Evolutionary conservation across 2,797 vertebrate species (phyloP).

Genomic region (Mormyrus hasselquistii): DNA sequence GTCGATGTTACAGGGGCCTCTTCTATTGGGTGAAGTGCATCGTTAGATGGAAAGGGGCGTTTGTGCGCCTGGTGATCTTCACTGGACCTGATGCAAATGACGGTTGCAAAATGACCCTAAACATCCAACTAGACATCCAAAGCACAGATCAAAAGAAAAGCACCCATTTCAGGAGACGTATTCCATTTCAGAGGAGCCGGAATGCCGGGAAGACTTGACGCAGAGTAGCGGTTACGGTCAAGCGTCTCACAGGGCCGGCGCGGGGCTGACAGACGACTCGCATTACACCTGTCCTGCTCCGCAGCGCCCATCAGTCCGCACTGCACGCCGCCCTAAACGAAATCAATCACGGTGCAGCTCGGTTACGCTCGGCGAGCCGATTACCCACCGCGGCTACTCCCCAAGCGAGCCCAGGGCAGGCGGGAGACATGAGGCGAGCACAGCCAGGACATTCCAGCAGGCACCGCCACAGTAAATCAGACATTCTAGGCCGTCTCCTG

Average conservation of each 20-base stretch:
- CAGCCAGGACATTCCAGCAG: neutral
- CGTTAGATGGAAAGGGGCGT: neutral
- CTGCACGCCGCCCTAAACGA: neutral
- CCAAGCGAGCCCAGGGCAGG: neutral
- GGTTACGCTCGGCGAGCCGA: neutral
- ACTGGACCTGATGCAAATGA: neutral
- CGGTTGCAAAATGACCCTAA: neutral
- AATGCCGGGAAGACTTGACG: neutral
- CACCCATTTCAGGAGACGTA: neutral
- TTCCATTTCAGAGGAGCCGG: neutral
- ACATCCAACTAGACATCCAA: neutral
- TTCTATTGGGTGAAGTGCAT: neutral
- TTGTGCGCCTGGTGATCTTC: neutral
- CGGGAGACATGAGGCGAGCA: neutral
- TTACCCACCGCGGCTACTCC: neutral
- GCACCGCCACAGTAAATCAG: conserved; percentile 1
- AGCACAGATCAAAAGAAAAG: neutral
- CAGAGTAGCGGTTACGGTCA: neutral
- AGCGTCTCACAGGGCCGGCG: neutral
- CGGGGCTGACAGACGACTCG: neutral
- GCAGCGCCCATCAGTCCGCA: neutral
- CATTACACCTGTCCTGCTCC: neutral
- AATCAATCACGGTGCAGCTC: neutral
- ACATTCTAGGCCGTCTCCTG: neutral
- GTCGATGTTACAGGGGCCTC: neutral